phyloP scores from a whole-genome alignment of 2,113 vertebrate species.

The Prinia subflava region DNA sequence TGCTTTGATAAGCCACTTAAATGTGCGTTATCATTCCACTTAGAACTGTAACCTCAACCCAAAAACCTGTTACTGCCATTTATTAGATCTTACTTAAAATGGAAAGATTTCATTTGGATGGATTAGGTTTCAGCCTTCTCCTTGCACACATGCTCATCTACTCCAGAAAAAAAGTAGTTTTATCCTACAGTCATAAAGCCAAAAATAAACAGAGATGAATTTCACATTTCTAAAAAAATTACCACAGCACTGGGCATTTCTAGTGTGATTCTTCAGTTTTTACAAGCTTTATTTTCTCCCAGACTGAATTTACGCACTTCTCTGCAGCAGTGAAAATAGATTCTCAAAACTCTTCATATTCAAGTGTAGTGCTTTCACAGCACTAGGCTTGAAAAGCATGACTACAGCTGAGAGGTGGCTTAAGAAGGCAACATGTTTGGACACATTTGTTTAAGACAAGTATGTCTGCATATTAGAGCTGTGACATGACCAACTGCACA shows the following conservation, averaged over 20 bases:
- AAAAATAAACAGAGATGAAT: background rate
- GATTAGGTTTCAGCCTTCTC: background rate
- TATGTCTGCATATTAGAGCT: background rate
- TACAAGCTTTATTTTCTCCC: background rate
- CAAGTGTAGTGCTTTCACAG: background rate
- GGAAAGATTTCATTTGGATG: slow-evolving; percentile 29
- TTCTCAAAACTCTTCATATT: background rate
- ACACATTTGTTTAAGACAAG: background rate
- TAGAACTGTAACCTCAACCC: slow-evolving; percentile 1
- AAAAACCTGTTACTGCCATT: slow-evolving; percentile 22
- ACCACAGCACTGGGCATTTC: background rate
- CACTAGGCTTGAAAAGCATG: background rate
- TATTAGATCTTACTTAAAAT: slow-evolving; percentile 36
- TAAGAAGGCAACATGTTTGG: background rate
- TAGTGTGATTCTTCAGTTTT: background rate
- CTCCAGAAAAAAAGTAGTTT: background rate
- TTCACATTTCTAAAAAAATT: background rate
- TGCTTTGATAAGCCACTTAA: slow-evolving; percentile 17
- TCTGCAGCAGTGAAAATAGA: background rate
- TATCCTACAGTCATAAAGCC: background rate
- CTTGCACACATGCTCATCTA: background rate
- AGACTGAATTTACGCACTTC: background rate
- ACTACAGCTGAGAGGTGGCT: background rate
- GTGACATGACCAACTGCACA: background rate
- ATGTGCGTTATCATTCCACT: background rate